Conservation (phyloP, 92 coral and sea anemone species). For the Meandrina meandrites region DNA sequence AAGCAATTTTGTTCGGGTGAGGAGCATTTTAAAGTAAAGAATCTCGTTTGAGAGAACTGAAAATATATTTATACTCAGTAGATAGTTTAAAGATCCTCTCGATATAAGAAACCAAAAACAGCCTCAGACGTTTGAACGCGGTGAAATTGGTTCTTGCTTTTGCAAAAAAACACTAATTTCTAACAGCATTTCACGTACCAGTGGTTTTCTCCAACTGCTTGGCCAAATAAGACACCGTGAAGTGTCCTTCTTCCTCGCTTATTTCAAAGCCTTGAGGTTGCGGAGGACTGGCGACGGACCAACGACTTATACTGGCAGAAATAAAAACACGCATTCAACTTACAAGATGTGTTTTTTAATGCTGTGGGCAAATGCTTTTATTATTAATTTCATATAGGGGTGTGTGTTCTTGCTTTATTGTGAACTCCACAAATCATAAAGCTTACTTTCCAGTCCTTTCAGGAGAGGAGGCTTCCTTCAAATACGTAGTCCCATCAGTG, state of each 20-base stretch:
- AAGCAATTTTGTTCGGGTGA: too few relatives aligned
- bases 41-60: too few relatives aligned
- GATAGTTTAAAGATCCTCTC: too few relatives aligned
- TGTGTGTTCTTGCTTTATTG: not conserved
- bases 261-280: constrained; percentile 54
- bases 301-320: constrained; percentile 49
- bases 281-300: constrained; percentile 63
- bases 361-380: not conserved
- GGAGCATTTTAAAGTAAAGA: too few relatives aligned
- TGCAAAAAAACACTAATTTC: not conserved
- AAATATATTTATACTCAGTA: too few relatives aligned
- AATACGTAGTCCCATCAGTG: constrained; percentile 68
- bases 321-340: not conserved
- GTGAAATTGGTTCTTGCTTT: too few relatives aligned
- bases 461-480: constrained; percentile 46
- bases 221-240: constrained; percentile 83
- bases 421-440: not conserved
- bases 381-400: not conserved
- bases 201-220: constrained; percentile 66
- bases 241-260: constrained; percentile 75
- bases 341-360: not conserved
- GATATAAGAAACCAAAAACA: too few relatives aligned
- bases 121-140: too few relatives aligned
- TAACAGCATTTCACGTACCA: constrained; percentile 30
- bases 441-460: constrained; percentile 48